Percentiles rank a stretch among this genome's conserved stretches.
Conservation (phyloP, 2,113 vertebrate genomes). For the Equus quagga region DNA sequence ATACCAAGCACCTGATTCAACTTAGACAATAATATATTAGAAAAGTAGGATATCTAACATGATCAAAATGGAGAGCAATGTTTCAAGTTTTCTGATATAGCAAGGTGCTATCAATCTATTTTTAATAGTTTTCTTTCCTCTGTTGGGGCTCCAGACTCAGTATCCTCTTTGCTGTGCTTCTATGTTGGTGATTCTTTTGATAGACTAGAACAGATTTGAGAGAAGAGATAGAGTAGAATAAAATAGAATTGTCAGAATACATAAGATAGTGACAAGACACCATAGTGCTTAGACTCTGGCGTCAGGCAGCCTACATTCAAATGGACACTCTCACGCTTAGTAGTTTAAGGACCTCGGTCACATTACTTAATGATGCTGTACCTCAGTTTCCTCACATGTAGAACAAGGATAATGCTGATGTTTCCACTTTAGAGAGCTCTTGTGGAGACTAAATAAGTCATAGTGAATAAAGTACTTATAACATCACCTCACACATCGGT, state of each 20-base stretch:
- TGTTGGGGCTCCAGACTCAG: not conserved
- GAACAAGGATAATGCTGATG: not conserved
- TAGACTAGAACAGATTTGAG: not conserved
- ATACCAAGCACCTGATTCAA: not conserved
- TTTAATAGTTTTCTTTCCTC: not conserved
- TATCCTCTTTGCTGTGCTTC: not conserved
- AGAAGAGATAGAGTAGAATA: not conserved
- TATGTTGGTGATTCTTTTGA: not conserved
- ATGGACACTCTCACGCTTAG: fast-evolving
- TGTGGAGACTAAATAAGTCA: not conserved
- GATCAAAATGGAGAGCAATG: not conserved
- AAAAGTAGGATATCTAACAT: not conserved
- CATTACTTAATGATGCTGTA: not conserved
- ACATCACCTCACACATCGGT: not conserved
- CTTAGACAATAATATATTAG: not conserved
- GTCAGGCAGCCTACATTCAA: not conserved
- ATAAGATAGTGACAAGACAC: not conserved
- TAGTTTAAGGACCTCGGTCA: not conserved
- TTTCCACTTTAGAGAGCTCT: not conserved
- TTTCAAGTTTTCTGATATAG: not conserved
- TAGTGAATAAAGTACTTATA: not conserved
- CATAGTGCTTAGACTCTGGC: not conserved
- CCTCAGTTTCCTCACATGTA: not conserved
- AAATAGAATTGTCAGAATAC: not conserved
- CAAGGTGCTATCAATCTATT: not conserved